Base-by-base conservation (phyloP, 2,113 vertebrate genomes). In the Hemichromis elongatus region DNA sequence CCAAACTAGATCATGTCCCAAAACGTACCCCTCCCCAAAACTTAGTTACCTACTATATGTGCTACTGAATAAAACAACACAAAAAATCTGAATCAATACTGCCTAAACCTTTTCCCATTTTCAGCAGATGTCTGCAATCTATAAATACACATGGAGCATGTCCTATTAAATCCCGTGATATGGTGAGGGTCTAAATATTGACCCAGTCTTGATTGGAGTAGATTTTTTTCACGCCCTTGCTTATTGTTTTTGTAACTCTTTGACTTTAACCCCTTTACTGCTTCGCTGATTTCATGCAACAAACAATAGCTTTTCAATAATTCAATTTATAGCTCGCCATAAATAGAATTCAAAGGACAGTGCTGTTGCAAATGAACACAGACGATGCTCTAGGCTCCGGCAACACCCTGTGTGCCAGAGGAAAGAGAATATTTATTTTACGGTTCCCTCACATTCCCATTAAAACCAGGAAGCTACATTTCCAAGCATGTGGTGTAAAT, bases 241-340 rank as follows among this genome's bases (percentile, higher is more conserved):
- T 94, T 93, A 94, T 95, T 94, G 91, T 95, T 95, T 96, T 96
- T 96, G 93, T 84, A 85, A 92, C 88, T 94, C 88, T 88, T 82
- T 92, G 91, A 92, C 93, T 95, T 94, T 93, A 95, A 95, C 92
- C 95, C 93, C 89, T 95, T 95, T 95, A 88, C 93, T 93, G 94
- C 94, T 95, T 91, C 94, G 86, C 92, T 93, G 95, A 92, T 87
- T 95, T 95, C 91, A 92, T 85, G 84, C 93, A 86, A 89, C 91
- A 95, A 93, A 94, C 92, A 94, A 95, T 95, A 89, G 91, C 93
- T 95, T 96, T 94, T 92, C 94, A 95, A 95, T 96, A 95, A 96
- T 94, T 95, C 93, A 92, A 95, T 95, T 95, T 96, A 94, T 90
- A 86, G 91, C 88, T 86, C 5, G 18, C 88, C 89, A 93, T 95